Evolutionary conservation across 2,797 vertebrate genomes (phyloP).

Genomic region (Tokudaia muenninki): DNA sequence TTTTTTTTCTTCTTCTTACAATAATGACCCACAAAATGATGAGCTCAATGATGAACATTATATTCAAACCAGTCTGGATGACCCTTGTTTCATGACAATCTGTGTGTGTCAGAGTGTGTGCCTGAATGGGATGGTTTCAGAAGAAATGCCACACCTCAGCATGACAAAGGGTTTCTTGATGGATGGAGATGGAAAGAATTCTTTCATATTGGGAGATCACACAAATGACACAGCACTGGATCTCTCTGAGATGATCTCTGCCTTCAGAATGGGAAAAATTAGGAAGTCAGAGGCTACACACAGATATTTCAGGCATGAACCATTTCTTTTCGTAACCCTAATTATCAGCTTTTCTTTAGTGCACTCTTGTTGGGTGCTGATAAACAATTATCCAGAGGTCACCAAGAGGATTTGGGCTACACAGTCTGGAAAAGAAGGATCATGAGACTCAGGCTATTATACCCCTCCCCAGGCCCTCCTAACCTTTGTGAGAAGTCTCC

Average conservation of each 20-base stretch:
- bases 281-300: neutral
- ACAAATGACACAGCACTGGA: constrained; percentile 37
- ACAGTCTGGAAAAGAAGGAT: neutral
- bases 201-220: constrained; percentile 41
- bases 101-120: constrained; percentile 9
- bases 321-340: constrained; percentile 81
- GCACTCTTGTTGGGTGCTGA: constrained; percentile 81
- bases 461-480: neutral
- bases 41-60: constrained; percentile 89
- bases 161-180: constrained; percentile 74
- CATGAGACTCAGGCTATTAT: neutral
- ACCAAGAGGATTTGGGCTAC: constrained; percentile 31
- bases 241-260: constrained; percentile 55
- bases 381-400: constrained; percentile 79
- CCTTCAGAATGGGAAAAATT: neutral
- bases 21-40: constrained; percentile 86
- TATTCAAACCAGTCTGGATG: constrained; percentile 91
- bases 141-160: constrained; percentile 58
- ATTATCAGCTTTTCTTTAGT: constrained; percentile 81
- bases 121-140: constrained; percentile 78
- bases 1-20: constrained; percentile 83
- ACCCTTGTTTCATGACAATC: constrained; percentile 87
- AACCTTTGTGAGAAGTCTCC: constrained; percentile 29
- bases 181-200: constrained; percentile 64
- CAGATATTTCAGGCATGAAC: neutral